phyloP scores from a whole-genome alignment of 2,113 vertebrate genomes.

The Phyllostomus discolor region DNA sequence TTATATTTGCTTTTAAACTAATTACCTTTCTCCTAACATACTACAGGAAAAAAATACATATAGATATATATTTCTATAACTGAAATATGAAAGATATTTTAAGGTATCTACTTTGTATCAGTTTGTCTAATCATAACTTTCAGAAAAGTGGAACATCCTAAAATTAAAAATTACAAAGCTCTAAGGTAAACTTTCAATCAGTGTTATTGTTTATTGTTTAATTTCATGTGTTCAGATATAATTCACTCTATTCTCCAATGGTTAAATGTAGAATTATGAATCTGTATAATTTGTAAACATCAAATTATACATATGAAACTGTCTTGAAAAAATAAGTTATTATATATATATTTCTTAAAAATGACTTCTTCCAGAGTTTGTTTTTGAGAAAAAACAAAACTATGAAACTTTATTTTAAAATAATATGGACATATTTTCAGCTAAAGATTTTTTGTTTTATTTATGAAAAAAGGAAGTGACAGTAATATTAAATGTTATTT shows the following conservation, averaged over 20 bases:
- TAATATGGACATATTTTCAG: background rate
- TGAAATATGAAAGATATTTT: background rate
- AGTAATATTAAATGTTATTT: background rate
- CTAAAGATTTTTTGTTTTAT: background rate
- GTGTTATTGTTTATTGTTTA: background rate
- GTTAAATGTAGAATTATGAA: background rate
- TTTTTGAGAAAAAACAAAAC: background rate
- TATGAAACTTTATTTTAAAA: background rate
- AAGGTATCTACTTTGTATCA: background rate
- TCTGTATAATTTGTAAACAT: background rate
- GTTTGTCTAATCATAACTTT: background rate
- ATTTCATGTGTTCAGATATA: background rate
- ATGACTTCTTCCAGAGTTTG: background rate
- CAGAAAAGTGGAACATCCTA: background rate
- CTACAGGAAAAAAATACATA: background rate
- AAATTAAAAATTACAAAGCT: background rate
- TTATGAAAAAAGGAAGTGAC: background rate
- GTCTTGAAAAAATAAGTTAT: background rate
- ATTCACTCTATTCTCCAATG: background rate
- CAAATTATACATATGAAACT: background rate
- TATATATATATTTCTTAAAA: background rate
- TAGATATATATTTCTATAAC: background rate
- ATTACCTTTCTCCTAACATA: background rate
- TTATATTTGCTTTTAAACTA: background rate
- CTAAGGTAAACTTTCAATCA: background rate